phyloP scores from a whole-genome alignment of 2,888 invertebrate genomes.

The Xylota segnis region DNA sequence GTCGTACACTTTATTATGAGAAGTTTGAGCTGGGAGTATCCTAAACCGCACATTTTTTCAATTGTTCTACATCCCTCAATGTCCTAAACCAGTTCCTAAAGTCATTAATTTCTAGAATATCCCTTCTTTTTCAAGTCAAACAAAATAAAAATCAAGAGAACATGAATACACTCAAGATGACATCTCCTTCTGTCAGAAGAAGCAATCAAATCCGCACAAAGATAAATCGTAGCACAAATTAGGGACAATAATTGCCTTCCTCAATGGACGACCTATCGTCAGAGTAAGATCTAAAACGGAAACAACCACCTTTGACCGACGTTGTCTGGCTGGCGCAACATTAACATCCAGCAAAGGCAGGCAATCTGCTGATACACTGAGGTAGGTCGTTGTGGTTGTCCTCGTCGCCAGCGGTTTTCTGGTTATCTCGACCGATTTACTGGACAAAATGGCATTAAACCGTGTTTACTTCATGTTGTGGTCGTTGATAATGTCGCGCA shows the following conservation, averaged over 20 bases:
- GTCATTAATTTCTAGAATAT: not conserved
- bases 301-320: constrained; percentile 74
- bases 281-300: constrained; percentile 61
- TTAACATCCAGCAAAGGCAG: constrained; percentile 16
- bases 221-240: constrained; percentile 70
- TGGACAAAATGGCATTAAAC: constrained; percentile 79
- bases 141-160: not conserved
- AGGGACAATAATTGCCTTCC: constrained; percentile 66
- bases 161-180: constrained; percentile 18
- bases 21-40: no score
- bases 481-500: constrained; percentile 77
- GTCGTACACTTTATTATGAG: no score
- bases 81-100: not conserved
- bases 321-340: constrained; percentile 58
- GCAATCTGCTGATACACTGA: constrained; percentile 67
- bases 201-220: constrained; percentile 47
- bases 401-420: constrained; percentile 37
- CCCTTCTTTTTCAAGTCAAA: not conserved
- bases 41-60: no score
- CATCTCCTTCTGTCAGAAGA: constrained; percentile 27
- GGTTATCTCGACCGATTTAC: constrained; percentile 77
- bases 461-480: constrained; percentile 78
- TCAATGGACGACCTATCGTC: constrained; percentile 58
- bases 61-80: no score
- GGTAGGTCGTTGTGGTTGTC: constrained; percentile 75